Evolutionary conservation across 2,113 vertebrate species (phyloP).

Genomic region (Hoplias malabaricus): DNA sequence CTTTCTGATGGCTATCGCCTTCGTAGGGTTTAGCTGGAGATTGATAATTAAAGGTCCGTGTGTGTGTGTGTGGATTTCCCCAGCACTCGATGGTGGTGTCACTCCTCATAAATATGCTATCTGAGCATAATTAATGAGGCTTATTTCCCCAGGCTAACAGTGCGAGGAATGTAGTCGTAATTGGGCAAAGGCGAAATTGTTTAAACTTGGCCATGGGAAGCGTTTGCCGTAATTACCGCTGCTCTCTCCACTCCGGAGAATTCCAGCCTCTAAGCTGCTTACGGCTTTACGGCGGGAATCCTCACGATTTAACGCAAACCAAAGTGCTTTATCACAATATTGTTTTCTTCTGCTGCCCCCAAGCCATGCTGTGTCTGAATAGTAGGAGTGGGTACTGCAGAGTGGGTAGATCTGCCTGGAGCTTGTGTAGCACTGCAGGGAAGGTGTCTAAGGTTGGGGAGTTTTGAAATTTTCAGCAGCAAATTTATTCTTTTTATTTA

Average conservation of each 20-base stretch:
- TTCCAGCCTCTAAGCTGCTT: conserved; percentile 64
- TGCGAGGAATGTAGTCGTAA: conserved; percentile 45
- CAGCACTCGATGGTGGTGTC: conserved; percentile 22
- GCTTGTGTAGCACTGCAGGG: not conserved
- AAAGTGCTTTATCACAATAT: conserved; percentile 25
- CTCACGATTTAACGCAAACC: conserved; percentile 9
- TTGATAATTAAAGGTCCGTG: conserved; percentile 41
- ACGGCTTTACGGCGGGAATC: conserved; percentile 71
- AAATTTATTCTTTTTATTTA: not conserved
- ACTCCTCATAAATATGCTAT: conserved; percentile 52
- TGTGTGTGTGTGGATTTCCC: conserved; percentile 35
- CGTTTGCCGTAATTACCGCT: conserved; percentile 72
- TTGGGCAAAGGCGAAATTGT: conserved; percentile 46
- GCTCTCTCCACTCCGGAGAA: conserved; percentile 54
- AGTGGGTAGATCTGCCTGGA: not conserved
- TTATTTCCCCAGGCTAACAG: conserved; percentile 52
- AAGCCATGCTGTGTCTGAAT: conserved; percentile 59
- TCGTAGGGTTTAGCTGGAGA: conserved; percentile 24
- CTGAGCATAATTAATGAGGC: conserved; percentile 55
- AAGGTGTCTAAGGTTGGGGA: too few species aligned
- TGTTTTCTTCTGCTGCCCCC: conserved; percentile 54
- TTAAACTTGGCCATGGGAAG: conserved; percentile 62
- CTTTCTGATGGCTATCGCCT: conserved; percentile 23
- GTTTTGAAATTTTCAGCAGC: too few species aligned
- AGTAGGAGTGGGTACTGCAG: not conserved